Percentiles rank a stretch among this genome's conserved stretches.
Evolutionary conservation across 2,113 vertebrate species (phyloP).

Genomic region (Paedocypris sp.): DNA sequence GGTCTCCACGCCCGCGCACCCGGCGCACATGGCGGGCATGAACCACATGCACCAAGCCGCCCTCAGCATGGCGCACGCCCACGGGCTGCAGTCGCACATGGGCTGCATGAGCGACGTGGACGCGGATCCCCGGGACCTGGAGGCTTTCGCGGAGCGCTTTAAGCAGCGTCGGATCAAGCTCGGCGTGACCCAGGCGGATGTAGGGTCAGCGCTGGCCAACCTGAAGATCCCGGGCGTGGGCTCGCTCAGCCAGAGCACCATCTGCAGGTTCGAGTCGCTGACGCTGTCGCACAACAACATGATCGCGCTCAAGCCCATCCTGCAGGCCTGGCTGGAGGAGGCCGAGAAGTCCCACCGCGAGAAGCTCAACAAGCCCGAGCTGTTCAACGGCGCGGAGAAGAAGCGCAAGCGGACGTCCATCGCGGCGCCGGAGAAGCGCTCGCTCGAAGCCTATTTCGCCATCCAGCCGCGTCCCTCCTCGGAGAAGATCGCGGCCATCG

Average conservation of each 20-base stretch:
- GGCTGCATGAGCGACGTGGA: constrained; percentile 96
- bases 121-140: constrained; percentile 92
- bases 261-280: constrained; percentile 96
- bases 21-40: constrained; percentile 92
- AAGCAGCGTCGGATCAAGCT: constrained; percentile 98
- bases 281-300: constrained; percentile 98
- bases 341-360: constrained; percentile 94
- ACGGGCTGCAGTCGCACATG: constrained; percentile 90
- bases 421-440: constrained; percentile 90
- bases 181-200: constrained; percentile 93
- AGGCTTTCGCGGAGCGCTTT: constrained; percentile 96
- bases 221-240: constrained; percentile 97
- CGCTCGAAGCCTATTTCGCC: constrained; percentile 93
- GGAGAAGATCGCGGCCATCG: constrained; percentile 95
- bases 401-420: constrained; percentile 96
- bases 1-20: constrained; percentile 85
- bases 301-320: constrained; percentile 94
- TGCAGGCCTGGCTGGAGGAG: constrained; percentile 97
- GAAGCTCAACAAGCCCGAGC: constrained; percentile 94
- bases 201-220: constrained; percentile 90
- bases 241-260: constrained; percentile 96
- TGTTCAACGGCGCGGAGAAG: constrained; percentile 93
- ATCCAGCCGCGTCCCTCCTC: constrained; percentile 93
- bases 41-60: constrained; percentile 98
- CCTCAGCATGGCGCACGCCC: constrained; percentile 93